Conservation (phyloP, 2,888 invertebrate species). For the Exocentrus adspersus region DNA sequence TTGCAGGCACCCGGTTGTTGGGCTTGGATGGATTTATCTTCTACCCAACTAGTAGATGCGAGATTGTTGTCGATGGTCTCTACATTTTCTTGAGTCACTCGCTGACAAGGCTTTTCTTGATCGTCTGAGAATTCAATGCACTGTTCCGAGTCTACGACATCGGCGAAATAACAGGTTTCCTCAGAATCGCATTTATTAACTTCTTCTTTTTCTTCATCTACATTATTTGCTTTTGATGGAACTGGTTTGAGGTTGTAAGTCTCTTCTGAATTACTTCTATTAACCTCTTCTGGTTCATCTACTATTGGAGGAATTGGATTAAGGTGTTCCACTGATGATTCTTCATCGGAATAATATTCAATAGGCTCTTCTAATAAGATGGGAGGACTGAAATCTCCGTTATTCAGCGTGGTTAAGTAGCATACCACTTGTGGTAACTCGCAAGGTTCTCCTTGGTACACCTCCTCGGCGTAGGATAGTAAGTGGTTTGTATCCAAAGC, state of each 20-base stretch:
- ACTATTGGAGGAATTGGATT: too few species aligned
- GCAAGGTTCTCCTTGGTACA: not conserved
- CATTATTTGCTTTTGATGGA: not conserved
- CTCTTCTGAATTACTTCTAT: not conserved
- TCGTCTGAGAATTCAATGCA: not conserved
- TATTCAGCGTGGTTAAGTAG: not conserved
- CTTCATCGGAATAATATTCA: not conserved
- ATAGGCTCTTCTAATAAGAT: not conserved
- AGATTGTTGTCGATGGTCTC: too few species aligned
- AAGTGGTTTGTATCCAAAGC: not conserved
- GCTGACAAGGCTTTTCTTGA: not conserved
- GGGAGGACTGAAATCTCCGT: not conserved
- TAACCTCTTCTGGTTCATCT: too few species aligned
- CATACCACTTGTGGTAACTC: not conserved
- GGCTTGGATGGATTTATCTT: not conserved
- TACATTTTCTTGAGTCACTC: not conserved
- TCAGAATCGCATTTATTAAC: not conserved
- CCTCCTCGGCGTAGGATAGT: not conserved
- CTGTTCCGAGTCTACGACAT: not conserved
- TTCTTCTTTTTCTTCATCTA: not conserved
- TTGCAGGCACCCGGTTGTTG: not conserved
- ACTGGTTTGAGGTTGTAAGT: not conserved
- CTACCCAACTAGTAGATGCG: not conserved
- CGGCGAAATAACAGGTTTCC: slow-evolving; percentile 12
- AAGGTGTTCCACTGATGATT: too few species aligned